Base-by-base conservation (phyloP, 2,888 invertebrate species). In the Polydrusus pterygomalis region DNA sequence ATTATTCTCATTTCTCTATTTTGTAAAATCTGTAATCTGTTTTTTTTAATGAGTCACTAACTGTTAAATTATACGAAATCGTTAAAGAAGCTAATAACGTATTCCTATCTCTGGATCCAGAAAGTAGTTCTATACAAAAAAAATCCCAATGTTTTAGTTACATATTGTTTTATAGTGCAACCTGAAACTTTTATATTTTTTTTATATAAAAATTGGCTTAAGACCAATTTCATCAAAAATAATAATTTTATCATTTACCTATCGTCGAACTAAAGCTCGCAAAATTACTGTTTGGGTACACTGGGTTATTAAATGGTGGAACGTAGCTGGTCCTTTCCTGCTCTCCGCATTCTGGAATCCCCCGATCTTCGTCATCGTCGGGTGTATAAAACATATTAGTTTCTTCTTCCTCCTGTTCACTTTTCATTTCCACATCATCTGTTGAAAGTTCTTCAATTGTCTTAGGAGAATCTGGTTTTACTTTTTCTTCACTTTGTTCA, bases 231-330 rank as follows among this genome's bases (percentile, higher is more conserved):
- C 1, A 25, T 5, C 25, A 25, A 3, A 25, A 7, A 34, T 34
- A 34, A 34, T 34, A 43, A 45, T 15, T 0, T 11, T 34, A 11
- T 79, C 80, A 60, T n/a, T 81, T 74, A 83, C 82, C 82, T 45
- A 84, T 83, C 25, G 83, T 74, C 60, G 83, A 82, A 71, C 87
- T 85, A 78, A 85, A 88, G 10, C 84, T 83, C 34, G 85, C 83
- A 80, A 86, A 87, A 79, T 83, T 86, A 74, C 84, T 86, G 77
- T 87, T 88, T 15, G 88, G 87, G 83, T 88, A 88, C 18, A 88
- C 82, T 10, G 88, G 88, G 81, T 88, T 88, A 79, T 88, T 88
- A 79, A 88, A 88, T 10, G 88, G 87, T 20, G 88, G 88, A 73
- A 88, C 87, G 75, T 87, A 88, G 78, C 83, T 87, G 79, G 81